Conservation (phyloP, 2,113 vertebrate genomes). For the Ailurus styani region DNA sequence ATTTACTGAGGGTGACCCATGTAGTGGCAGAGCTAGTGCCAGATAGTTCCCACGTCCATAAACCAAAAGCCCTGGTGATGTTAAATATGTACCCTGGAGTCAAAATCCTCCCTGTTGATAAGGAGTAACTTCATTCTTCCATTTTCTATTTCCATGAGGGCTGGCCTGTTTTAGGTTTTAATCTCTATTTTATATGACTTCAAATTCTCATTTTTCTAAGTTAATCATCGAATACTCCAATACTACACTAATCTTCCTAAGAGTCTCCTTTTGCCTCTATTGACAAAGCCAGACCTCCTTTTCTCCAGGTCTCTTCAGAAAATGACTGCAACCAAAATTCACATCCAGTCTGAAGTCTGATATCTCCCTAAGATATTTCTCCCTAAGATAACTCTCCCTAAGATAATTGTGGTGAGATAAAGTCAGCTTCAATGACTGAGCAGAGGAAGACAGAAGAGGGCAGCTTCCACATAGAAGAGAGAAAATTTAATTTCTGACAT, state of each 20-base stretch:
- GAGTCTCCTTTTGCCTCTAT: background rate
- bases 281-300: background rate
- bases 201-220: conserved; percentile 1
- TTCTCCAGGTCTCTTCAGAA: background rate
- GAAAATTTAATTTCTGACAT: background rate
- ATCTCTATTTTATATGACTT: background rate
- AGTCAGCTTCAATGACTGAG: background rate
- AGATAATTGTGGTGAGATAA: background rate
- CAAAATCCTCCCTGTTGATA: background rate
- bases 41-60: background rate
- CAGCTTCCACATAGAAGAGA: background rate
- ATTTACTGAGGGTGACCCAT: conserved; percentile 20
- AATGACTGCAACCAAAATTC: background rate
- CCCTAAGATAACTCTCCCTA: background rate
- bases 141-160: background rate
- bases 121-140: background rate
- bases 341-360: background rate
- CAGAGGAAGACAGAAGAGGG: background rate
- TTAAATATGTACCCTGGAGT: background rate
- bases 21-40: background rate
- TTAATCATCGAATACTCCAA: background rate
- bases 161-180: background rate
- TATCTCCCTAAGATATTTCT: background rate
- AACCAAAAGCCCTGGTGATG: background rate
- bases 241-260: background rate